Conservation (phyloP, 2,797 vertebrate genomes). For the Rhinogobio ventralis region DNA sequence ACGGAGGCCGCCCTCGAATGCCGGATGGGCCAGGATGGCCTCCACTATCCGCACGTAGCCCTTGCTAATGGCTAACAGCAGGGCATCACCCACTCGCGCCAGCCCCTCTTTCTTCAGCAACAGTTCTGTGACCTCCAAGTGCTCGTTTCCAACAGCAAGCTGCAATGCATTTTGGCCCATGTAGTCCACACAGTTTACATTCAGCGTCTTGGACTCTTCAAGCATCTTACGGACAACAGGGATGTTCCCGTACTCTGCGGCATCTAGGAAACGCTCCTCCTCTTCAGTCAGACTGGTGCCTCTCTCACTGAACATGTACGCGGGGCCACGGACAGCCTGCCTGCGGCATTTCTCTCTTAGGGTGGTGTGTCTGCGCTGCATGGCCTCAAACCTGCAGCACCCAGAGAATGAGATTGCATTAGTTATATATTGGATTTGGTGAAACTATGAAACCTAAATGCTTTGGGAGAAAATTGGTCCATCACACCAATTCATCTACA, state of each 20-base stretch:
- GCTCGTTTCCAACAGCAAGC: slow-evolving; percentile 84
- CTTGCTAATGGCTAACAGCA: slow-evolving; percentile 86
- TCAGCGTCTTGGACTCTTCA: slow-evolving; percentile 86
- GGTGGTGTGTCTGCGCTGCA: slow-evolving; percentile 84
- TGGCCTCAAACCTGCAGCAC: slow-evolving; percentile 69
- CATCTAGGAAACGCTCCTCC: slow-evolving; percentile 85
- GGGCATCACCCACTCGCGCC: slow-evolving; percentile 82
- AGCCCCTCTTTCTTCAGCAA: slow-evolving; percentile 86
- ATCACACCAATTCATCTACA: background rate
- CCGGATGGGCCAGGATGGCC: slow-evolving; percentile 84
- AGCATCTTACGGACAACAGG: slow-evolving; percentile 87
- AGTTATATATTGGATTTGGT: background rate
- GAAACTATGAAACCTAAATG: background rate
- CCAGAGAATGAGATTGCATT: background rate
- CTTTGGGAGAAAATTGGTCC: background rate
- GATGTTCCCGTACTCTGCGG: slow-evolving; percentile 86
- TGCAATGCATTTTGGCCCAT: slow-evolving; percentile 87
- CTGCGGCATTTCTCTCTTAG: slow-evolving; percentile 84
- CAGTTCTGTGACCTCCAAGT: slow-evolving; percentile 85
- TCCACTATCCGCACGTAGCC: slow-evolving; percentile 87
- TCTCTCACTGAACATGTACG: slow-evolving; percentile 88
- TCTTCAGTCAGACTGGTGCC: slow-evolving; percentile 82
- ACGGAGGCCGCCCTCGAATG: slow-evolving; percentile 82
- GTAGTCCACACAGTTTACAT: slow-evolving; percentile 87
- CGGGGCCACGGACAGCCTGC: slow-evolving; percentile 83